Percentiles rank a stretch among this genome's conserved stretches.
Evolutionary conservation across 1,140 invertebrate species (phyloP).

Genomic region (Drosophila rufa): DNA sequence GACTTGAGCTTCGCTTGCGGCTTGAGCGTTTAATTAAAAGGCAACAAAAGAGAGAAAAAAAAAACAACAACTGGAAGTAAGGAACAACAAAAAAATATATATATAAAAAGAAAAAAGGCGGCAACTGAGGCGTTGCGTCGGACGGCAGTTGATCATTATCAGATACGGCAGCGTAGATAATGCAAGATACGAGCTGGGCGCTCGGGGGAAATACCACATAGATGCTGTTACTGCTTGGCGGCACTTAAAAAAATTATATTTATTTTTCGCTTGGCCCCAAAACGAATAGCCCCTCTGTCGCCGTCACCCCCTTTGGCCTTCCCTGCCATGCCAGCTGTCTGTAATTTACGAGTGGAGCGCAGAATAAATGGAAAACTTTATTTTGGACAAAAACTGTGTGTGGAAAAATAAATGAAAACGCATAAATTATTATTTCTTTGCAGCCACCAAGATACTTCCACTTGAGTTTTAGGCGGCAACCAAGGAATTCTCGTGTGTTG

Average conservation of each 20-base stretch:
- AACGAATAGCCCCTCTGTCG: neutral
- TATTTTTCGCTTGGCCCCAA: conserved; percentile 46
- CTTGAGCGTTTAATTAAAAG: conserved; percentile 80
- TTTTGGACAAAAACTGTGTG: conserved; percentile 27
- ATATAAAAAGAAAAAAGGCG: conserved; percentile 49
- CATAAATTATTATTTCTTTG: conserved; percentile 45
- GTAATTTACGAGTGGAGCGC: conserved; percentile 61
- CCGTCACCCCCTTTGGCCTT: neutral
- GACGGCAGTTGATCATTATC: conserved; percentile 77
- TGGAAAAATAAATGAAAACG: conserved; percentile 49
- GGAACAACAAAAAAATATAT: conserved; percentile 24
- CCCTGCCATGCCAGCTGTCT: conserved; percentile 16
- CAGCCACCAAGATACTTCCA: conserved; percentile 26
- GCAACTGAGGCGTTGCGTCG: conserved; percentile 65
- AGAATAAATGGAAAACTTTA: conserved; percentile 49
- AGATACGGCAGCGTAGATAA: conserved; percentile 71
- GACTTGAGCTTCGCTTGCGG: conserved; percentile 54
- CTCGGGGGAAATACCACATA: conserved; percentile 24
- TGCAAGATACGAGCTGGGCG: conserved; percentile 33
- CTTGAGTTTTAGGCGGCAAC: neutral
- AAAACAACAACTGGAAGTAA: conserved; percentile 5
- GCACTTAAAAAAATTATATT: conserved; percentile 65
- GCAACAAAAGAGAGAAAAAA: conserved; percentile 52
- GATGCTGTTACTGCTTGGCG: conserved; percentile 39
- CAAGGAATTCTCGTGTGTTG: conserved; percentile 17